Evolutionary conservation across 1,140 invertebrate species (phyloP).

Genomic region (Araneus ventricosus): DNA sequence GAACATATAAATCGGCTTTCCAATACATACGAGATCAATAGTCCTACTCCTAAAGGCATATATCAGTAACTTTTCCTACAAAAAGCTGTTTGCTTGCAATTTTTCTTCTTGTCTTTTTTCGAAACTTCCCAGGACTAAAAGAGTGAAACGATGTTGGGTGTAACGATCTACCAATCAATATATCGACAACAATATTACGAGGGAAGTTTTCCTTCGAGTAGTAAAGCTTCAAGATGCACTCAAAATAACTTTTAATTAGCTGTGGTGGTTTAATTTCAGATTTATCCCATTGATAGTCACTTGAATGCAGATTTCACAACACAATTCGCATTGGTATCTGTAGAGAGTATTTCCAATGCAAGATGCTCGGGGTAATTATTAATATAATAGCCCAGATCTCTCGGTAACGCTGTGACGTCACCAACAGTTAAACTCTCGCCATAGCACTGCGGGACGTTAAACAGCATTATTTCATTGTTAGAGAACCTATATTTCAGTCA

Average conservation of each 20-base stretch:
- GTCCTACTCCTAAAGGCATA: slow-evolving; percentile 2
- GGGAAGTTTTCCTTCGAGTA: not conserved
- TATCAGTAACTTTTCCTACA: slow-evolving; percentile 29
- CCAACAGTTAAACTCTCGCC: too few species aligned
- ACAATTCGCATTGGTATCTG: too few species aligned
- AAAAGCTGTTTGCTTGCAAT: slow-evolving; percentile 51
- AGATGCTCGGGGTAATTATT: too few species aligned
- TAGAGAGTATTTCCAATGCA: too few species aligned
- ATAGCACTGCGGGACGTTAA: too few species aligned
- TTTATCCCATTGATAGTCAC: not conserved
- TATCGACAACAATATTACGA: slow-evolving; percentile 60
- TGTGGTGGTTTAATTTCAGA: not conserved
- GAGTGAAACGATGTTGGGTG: slow-evolving; percentile 52
- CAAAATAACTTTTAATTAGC: not conserved
- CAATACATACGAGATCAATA: slow-evolving; percentile 58
- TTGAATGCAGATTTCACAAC: too few species aligned
- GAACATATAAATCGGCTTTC: slow-evolving; percentile 50
- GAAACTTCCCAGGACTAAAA: slow-evolving; percentile 16
- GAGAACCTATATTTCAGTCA: too few species aligned
- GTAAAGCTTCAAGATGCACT: not conserved
- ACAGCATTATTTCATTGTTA: too few species aligned
- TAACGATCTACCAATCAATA: slow-evolving; percentile 65
- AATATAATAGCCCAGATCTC: too few species aligned
- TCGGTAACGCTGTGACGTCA: too few species aligned
- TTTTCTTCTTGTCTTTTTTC: slow-evolving; percentile 22